A percentile compares a stretch with the other conserved stretches of the same genome.
Conservation (phyloP, 2,113 vertebrate species). For the Zootoca vivipara region DNA sequence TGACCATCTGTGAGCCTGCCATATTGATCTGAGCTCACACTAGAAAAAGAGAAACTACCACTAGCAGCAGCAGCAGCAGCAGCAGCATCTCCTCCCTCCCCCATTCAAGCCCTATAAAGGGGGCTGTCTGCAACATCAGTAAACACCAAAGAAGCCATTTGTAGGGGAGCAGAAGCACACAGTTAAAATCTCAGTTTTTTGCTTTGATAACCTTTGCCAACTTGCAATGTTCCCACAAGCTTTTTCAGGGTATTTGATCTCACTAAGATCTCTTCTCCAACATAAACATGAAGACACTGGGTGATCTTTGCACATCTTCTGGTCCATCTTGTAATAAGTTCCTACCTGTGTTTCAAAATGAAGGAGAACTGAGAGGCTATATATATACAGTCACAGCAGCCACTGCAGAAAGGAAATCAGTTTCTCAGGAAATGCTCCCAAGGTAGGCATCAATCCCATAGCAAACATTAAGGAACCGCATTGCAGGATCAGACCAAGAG, state of each 20-base stretch:
- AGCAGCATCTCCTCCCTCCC: too few species aligned
- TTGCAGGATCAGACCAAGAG: too few species aligned
- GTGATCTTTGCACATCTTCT: background rate
- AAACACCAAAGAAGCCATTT: conserved; percentile 57
- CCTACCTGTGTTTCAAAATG: background rate
- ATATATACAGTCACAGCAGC: background rate
- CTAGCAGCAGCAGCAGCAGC: conserved; percentile 54
- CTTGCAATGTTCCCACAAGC: background rate
- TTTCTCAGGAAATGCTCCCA: too few species aligned
- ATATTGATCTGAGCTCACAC: conserved; percentile 55
- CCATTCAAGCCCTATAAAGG: conserved; percentile 66
- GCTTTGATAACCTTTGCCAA: conserved; percentile 38
- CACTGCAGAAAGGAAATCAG: background rate
- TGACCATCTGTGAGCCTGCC: conserved; percentile 49
- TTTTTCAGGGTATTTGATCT: background rate
- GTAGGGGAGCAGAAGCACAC: conserved; percentile 59
- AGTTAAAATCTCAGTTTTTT: conserved; percentile 55
- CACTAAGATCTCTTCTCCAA: background rate
- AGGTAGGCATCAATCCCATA: background rate
- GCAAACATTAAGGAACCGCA: background rate
- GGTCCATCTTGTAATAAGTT: background rate
- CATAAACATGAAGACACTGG: background rate
- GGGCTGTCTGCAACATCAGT: conserved; percentile 62
- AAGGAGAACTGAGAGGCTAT: too few species aligned
- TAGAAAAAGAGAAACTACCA: conserved; percentile 51